phyloP scores from a whole-genome alignment of 2,888 invertebrate species.

The Drosophila macrospina region DNA sequence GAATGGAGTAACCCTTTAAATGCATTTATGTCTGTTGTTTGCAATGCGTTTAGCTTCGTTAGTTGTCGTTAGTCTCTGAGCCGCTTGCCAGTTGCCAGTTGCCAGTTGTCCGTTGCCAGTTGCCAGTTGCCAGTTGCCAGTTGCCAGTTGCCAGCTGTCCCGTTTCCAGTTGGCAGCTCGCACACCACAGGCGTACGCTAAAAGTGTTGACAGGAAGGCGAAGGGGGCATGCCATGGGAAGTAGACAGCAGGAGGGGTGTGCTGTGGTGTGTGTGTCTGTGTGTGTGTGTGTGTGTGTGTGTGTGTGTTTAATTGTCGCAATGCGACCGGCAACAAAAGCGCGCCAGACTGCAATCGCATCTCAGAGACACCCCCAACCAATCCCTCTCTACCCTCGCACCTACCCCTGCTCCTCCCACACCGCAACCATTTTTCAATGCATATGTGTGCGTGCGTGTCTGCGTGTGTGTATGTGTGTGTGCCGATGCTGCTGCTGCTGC shows the following conservation, averaged over 20 bases:
- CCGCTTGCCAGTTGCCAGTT: slow-evolving; percentile 35
- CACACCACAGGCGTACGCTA: slow-evolving; percentile 17
- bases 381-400: neutral
- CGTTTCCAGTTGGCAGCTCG: slow-evolving; percentile 17
- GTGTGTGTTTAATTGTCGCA: slow-evolving; percentile 76
- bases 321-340: slow-evolving; percentile 62
- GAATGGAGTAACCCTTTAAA: slow-evolving; percentile 22
- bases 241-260: slow-evolving; percentile 4
- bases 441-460: slow-evolving; percentile 30
- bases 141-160: slow-evolving; percentile 25
- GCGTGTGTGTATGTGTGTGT: slow-evolving; percentile 20
- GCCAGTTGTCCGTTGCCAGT: slow-evolving; percentile 22
- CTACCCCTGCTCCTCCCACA: neutral
- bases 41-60: slow-evolving; percentile 77
- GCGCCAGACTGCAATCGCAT: slow-evolving; percentile 49
- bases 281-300: slow-evolving; percentile 57
- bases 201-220: slow-evolving; percentile 45
- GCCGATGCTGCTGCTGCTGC: slow-evolving; percentile 15
- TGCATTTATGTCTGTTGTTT: slow-evolving; percentile 71
- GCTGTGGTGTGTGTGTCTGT: slow-evolving; percentile 51
- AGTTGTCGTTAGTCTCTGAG: slow-evolving; percentile 64
- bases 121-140: slow-evolving; percentile 26
- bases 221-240: too few relatives aligned
- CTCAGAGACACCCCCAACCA: slow-evolving; percentile 42
- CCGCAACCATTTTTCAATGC: slow-evolving; percentile 66